phyloP scores from a whole-genome alignment of 2,113 vertebrate genomes.

The Phocoena phocoena region DNA sequence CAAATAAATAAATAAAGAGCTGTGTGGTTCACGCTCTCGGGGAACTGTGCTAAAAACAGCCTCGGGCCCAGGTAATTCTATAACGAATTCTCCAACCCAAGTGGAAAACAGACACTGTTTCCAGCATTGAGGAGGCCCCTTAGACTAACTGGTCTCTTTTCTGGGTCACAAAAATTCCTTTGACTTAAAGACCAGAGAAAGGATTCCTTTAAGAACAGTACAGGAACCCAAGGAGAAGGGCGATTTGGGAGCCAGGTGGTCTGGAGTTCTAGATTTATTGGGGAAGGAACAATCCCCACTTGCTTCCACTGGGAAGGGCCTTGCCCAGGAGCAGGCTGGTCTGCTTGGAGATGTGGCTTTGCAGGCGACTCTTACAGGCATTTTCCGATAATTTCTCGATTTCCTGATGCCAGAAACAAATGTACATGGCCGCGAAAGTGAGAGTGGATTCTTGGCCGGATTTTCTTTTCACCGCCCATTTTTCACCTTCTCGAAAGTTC shows the following conservation, averaged over 20 bases:
- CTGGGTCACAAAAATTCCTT: background rate
- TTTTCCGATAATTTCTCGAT: background rate
- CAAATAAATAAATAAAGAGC: background rate
- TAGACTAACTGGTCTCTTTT: background rate
- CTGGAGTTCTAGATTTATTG: background rate
- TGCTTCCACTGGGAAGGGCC: background rate
- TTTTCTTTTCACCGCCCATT: background rate
- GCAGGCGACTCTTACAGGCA: background rate
- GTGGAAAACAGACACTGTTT: background rate
- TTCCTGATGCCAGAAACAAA: background rate
- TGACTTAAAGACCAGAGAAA: background rate
- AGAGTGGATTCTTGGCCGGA: background rate
- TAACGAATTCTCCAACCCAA: background rate
- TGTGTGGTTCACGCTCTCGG: background rate
- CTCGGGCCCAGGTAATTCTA: background rate
- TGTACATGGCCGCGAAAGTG: fast-evolving
- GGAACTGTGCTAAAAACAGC: background rate
- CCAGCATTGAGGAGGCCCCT: fast-evolving
- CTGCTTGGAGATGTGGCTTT: background rate
- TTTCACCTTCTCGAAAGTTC: background rate
- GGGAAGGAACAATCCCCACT: background rate
- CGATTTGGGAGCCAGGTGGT: background rate
- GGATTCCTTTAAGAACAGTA: background rate
- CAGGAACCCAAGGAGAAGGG: background rate
- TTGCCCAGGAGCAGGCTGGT: fast-evolving